A percentile compares a stretch with the other conserved stretches of the same genome.
phyloP scores from a whole-genome alignment of 2,113 vertebrate genomes.

The Chloebia gouldiae region DNA sequence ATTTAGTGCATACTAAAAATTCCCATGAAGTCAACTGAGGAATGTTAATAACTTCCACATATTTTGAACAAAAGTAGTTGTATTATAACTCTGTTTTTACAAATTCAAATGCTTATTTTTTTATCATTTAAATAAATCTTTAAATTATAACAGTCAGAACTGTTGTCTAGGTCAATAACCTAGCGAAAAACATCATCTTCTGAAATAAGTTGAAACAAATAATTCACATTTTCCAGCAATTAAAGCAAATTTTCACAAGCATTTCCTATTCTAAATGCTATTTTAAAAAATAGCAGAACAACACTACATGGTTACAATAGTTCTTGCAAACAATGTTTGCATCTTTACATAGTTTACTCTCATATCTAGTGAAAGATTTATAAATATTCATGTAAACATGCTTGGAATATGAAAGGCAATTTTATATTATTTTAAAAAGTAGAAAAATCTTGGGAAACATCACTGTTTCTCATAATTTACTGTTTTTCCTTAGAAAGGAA shows the following conservation, averaged over 20 bases:
- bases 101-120: neutral
- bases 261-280: neutral
- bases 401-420: neutral
- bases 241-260: neutral
- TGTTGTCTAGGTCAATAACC: neutral
- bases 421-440: neutral
- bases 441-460: neutral
- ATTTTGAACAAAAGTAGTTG: neutral
- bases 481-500: neutral
- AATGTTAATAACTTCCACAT: neutral
- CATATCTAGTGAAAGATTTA: neutral
- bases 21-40: neutral
- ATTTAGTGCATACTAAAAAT: neutral
- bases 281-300: neutral
- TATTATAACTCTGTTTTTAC: neutral
- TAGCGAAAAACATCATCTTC: neutral
- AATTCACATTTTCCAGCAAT: neutral
- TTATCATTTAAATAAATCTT: neutral
- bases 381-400: neutral
- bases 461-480: neutral
- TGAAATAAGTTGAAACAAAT: neutral
- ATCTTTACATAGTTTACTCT: neutral
- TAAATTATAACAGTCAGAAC: neutral
- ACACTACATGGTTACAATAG: neutral
- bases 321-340: neutral